phyloP scores from a whole-genome alignment of 2,113 vertebrate genomes.

The Mustelus asterias region DNA sequence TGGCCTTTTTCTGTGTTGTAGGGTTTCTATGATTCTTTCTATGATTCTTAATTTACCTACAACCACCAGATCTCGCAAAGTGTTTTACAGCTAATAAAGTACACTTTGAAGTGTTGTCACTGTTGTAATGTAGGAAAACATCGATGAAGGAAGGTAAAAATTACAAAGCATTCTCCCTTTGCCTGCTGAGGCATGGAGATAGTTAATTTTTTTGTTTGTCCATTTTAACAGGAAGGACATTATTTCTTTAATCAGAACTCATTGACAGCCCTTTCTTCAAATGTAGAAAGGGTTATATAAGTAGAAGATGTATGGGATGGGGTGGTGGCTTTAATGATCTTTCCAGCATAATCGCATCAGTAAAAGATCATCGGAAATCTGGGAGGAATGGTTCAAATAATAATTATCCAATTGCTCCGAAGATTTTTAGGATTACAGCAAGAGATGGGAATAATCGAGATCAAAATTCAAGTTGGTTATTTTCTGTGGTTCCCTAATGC shows the following conservation, averaged over 20 bases:
- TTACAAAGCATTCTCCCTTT: background rate
- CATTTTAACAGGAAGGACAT: background rate
- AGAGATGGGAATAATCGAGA: too few relatives aligned
- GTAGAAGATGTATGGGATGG: background rate
- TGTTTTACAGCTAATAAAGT: too few relatives aligned
- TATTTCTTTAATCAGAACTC: background rate
- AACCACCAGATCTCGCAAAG: too few relatives aligned
- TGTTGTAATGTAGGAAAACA: too few relatives aligned
- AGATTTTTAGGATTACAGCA: background rate
- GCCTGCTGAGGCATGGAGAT: background rate
- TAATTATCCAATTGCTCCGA: background rate
- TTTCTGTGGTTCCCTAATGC: background rate
- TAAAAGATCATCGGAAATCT: background rate
- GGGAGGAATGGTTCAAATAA: background rate
- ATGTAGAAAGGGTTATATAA: background rate
- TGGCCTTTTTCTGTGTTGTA: too few relatives aligned
- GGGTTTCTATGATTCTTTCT: too few relatives aligned
- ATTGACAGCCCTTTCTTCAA: background rate
- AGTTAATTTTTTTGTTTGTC: background rate
- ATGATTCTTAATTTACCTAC: too few relatives aligned
- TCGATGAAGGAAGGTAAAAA: background rate
- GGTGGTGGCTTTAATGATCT: background rate
- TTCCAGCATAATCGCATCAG: background rate
- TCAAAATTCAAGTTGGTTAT: background rate
- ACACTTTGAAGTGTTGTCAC: too few relatives aligned